These are phyloP conservation scores for Plebejus argus DNA, from an alignment of 2,888 invertebrate species.

Conservation along the genomic window DNA sequence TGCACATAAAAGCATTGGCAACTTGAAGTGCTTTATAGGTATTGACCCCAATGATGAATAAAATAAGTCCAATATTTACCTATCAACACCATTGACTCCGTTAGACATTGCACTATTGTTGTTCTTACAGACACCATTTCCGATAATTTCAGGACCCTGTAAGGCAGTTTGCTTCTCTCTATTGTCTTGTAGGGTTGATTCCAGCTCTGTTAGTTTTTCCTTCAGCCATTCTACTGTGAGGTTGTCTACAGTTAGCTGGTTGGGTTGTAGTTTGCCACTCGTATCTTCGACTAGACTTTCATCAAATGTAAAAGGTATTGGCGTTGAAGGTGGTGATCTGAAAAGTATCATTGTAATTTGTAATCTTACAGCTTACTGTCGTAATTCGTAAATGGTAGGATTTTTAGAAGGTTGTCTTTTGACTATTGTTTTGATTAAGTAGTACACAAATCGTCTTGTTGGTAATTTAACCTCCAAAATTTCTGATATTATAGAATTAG, in stretches of 20 bases:
- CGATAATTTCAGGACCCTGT: slow-evolving; percentile 77
- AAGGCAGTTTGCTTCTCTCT: slow-evolving; percentile 85
- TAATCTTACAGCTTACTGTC: neutral
- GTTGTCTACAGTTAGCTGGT: slow-evolving; percentile 94
- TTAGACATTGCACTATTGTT: slow-evolving; percentile 73
- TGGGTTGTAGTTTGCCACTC: slow-evolving; percentile 91
- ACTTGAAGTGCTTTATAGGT: neutral
- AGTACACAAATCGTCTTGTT: too few relatives aligned
- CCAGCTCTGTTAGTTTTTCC: slow-evolving; percentile 88
- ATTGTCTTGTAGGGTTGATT: slow-evolving; percentile 88
- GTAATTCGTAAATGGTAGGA: too few relatives aligned
- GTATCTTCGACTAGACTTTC: slow-evolving; percentile 93
- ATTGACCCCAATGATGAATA: neutral
- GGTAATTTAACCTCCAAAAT: too few relatives aligned
- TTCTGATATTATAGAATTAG: too few relatives aligned
- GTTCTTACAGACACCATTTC: slow-evolving; percentile 75
- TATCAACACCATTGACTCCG: slow-evolving; percentile 79
- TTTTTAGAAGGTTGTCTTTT: too few relatives aligned
- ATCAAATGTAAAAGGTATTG: slow-evolving; percentile 91
- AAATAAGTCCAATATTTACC: slow-evolving; percentile 48
- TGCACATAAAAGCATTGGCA: neutral
- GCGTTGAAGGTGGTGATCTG: slow-evolving; percentile 90
- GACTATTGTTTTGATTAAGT: too few relatives aligned
- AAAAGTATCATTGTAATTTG: slow-evolving; percentile 40
- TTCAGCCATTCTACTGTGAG: slow-evolving; percentile 94